Evolutionary conservation across 2,113 vertebrate species (phyloP), one percentile per base, ranked within the genome.

Genomic region (Synchiropus splendidus): DNA sequence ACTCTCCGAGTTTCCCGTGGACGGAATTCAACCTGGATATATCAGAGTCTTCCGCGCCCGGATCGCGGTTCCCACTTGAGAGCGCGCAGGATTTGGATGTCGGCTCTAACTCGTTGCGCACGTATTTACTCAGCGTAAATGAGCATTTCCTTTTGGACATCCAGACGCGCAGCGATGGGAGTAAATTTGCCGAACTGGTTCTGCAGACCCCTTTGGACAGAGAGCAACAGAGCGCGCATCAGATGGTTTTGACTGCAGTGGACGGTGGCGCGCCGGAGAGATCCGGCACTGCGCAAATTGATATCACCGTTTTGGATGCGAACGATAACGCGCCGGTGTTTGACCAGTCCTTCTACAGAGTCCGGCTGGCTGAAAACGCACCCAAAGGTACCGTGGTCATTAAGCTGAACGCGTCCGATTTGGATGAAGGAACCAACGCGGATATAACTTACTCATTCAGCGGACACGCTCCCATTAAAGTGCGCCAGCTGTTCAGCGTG

Each of bases 281-380:
- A 51, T 79, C 78, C 3, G 76, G 78, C 58, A 81, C 74, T 14
- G 80, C 76, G 55, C 80, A 81, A 42, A 79, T 83, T 36, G 74
- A 78, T 12, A 64, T 81, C 44, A 81, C 76, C 0, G 80, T 83
- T 6, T 36, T 83, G 62, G 80, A 83, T 12, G 80, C 80, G 0
- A 83, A 83, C 12, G 80, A 83, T n/a, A 84, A 84, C 66, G 80
- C 76, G 12, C 82, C 82, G 0, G 81, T 83, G 42, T 84, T 83
- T 30, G 75, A 83, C 14, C 77, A 81, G 65, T 74, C 80, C 0
- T 79, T 82, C 18, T 83, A 84, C 54, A 63, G 77, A 45, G 83
- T 82, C 18, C 61, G 71, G 14, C 68, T 85, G 1, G 54, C 62
- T 0, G 83, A 85, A 39, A 83, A 84, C 49, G 72, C 80, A 9